Evolutionary conservation across 1,140 invertebrate genomes (phyloP).

Genomic region (Kradibia gibbosae): DNA sequence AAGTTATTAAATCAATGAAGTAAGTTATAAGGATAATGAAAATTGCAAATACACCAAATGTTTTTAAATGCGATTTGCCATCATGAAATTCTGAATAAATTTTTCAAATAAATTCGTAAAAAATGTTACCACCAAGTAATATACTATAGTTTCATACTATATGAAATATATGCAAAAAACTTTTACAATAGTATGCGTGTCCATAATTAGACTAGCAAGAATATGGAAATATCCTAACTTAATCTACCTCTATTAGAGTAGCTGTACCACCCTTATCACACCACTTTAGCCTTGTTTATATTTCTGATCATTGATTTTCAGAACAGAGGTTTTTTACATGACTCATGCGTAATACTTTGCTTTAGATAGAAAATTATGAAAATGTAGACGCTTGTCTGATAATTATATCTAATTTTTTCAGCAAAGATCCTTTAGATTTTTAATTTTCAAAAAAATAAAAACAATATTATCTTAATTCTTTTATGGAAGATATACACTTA

Average conservation of each 20-base stretch:
- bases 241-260: background rate
- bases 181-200: background rate
- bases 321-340: background rate
- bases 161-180: background rate
- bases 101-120: too few relatives aligned
- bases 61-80: background rate
- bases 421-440: too few relatives aligned
- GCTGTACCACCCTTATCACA: background rate
- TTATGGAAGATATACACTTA: too few relatives aligned
- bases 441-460: too few relatives aligned
- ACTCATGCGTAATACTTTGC: background rate
- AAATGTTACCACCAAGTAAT: too few relatives aligned
- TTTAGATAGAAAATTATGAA: background rate
- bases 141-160: background rate
- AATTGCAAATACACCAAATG: too few relatives aligned
- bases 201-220: background rate
- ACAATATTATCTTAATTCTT: too few relatives aligned
- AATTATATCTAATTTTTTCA: too few relatives aligned
- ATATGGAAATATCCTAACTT: background rate
- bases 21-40: too few relatives aligned
- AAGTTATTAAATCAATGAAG: too few relatives aligned
- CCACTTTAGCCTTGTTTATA: background rate
- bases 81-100: background rate
- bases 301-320: background rate
- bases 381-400: background rate